Evolutionary conservation across 2,113 vertebrate species (phyloP), one percentile per base, ranked within the genome.

Genomic region (Gobiocypris rarus): DNA sequence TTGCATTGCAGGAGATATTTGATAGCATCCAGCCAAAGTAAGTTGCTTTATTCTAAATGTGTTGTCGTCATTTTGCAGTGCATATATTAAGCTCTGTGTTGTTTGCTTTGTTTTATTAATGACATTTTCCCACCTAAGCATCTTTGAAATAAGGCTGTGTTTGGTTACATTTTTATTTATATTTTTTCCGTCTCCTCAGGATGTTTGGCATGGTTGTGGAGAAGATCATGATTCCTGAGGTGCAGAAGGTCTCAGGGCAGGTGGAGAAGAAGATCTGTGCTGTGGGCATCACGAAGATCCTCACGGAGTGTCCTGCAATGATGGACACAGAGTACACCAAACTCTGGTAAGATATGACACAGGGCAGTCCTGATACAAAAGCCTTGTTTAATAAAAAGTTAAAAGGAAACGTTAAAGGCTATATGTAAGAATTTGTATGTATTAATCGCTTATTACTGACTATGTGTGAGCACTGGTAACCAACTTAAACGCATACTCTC

Each of bases 171-270:
- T 59, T 38, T 38, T 38, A 38, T 6, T 59, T n/a, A 26, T 76
- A 3, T 59, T 48, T 2, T 10, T n/a, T 75, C 17, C 81, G 70
- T 58, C 84, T 59, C 61, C 81, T 87, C 75, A 99, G 98, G 89
- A 99, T 99, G 98, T 99, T 99, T 91, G 98, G 98, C 74, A 99
- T 99, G 98, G 98, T 99, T 86, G 91, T 99, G 93, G 98, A 99
- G 89, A 99, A 99, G 89, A 97, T 99, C 5, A 94, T 99, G 86
- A 96, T 99, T 92, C 98, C 98, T 56, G 98, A 99, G 92, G 97
- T 99, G 85, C 98, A 99, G 91, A 99, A 99, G 83, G 98, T 99
- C 34, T 99, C 98, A 41, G 98, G 98, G 54, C 90, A 95, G 82
- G 94, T 99, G 73, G 98, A 99, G 88, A 99, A 99, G 93, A 99